phyloP scores from a whole-genome alignment of 2,888 invertebrate species.

The Eurytoma adleriae region DNA sequence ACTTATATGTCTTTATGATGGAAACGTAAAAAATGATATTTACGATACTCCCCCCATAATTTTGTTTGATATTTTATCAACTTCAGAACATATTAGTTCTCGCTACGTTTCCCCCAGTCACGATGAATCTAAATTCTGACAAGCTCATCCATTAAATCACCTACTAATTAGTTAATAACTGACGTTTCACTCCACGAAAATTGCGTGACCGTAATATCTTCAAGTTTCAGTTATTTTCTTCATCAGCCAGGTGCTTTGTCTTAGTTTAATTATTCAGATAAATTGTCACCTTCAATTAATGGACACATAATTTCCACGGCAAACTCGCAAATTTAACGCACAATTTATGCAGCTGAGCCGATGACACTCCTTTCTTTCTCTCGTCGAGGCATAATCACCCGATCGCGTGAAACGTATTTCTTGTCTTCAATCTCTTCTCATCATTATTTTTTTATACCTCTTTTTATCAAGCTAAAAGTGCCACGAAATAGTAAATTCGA shows the following conservation, averaged over 20 bases:
- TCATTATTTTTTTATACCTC: too few relatives aligned
- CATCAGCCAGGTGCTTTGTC: not conserved
- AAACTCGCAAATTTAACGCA: not conserved
- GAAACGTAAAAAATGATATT: too few relatives aligned
- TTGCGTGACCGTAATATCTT: conserved; percentile 4
- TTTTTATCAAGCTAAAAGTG: too few relatives aligned
- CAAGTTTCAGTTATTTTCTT: not conserved
- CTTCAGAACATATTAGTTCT: not conserved
- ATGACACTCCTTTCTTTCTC: conserved; percentile 3
- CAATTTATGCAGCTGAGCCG: not conserved
- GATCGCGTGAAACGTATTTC: too few relatives aligned
- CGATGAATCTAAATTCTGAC: conserved; percentile 15
- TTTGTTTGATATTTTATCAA: not conserved
- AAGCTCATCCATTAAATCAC: conserved; percentile 1
- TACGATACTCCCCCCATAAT: too few relatives aligned
- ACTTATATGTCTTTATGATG: too few relatives aligned
- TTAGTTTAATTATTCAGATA: conserved; percentile 12
- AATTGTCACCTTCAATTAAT: not conserved
- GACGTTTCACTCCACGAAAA: not conserved
- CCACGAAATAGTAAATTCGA: too few relatives aligned
- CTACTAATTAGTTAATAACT: not conserved
- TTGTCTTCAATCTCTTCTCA: too few relatives aligned
- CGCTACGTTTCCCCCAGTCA: not conserved
- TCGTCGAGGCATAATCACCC: too few relatives aligned
- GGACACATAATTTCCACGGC: conserved; percentile 5